Evolutionary conservation across 1,140 invertebrate genomes (phyloP).

Genomic region (Dufourea novaeangliae): DNA sequence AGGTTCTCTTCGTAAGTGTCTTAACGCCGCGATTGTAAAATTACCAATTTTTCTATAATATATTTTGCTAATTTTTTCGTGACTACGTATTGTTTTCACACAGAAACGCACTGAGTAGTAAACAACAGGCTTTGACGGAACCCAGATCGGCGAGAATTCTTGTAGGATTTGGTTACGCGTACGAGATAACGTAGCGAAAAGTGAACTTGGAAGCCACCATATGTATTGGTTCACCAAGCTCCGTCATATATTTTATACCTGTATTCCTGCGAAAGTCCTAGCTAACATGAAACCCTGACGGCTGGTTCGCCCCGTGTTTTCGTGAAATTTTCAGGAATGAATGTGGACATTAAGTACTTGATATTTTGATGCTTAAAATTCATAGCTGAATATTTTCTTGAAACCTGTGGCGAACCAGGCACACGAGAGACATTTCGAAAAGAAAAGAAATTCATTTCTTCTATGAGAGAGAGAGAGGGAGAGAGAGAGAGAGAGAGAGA

Average conservation of each 20-base stretch:
- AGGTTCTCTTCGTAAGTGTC: not conserved
- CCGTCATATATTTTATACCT: constrained; percentile 63
- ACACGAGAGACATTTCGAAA: not conserved
- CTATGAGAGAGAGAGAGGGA: constrained; percentile 13
- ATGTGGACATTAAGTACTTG: too few species aligned
- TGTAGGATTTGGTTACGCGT: constrained; percentile 21
- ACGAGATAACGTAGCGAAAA: constrained; percentile 48
- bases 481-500: constrained; percentile 20
- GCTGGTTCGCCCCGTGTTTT: not conserved
- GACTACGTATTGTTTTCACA: constrained; percentile 39
- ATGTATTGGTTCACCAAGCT: constrained; percentile 33
- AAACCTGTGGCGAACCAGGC: too few species aligned
- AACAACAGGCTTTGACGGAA: constrained; percentile 34
- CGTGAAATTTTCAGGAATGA: not conserved
- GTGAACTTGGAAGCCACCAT: constrained; percentile 28
- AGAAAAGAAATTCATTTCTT: constrained; percentile 2
- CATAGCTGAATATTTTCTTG: too few species aligned
- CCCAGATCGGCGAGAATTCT: constrained; percentile 34
- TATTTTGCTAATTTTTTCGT: constrained; percentile 42
- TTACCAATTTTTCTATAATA: constrained; percentile 21
- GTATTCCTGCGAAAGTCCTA: constrained; percentile 37
- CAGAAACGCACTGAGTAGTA: constrained; percentile 39
- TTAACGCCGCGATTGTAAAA: constrained; percentile 31
- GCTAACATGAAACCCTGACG: not conserved
- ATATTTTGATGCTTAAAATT: too few species aligned